Percentiles rank a stretch among this genome's conserved stretches.
Evolutionary conservation across 1,140 invertebrate species (phyloP).

Genomic region (Acyrthosiphon pisum): DNA sequence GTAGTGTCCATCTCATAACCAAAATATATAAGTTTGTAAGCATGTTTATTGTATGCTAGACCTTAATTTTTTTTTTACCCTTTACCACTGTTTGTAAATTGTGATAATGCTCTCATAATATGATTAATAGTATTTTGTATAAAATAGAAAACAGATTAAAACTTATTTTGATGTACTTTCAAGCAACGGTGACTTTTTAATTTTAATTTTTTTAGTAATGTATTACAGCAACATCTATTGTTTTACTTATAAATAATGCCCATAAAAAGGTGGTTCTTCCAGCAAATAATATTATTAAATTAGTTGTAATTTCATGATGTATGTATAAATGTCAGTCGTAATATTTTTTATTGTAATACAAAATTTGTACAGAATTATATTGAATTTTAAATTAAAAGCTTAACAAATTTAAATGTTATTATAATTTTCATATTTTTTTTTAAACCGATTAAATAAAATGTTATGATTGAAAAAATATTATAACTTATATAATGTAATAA

Average conservation of each 20-base stretch:
- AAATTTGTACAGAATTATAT: constrained; percentile 10
- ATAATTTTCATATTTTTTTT: constrained; percentile 12
- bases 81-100: constrained; percentile 46
- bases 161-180: constrained; percentile 26
- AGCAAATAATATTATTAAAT: not conserved
- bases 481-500: not conserved
- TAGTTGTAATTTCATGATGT: not conserved
- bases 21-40: constrained; percentile 36
- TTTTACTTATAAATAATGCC: not conserved
- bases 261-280: constrained; percentile 20
- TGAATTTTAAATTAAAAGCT: constrained; percentile 11
- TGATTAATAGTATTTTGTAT: constrained; percentile 41
- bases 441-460: not conserved
- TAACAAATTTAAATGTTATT: not conserved
- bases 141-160: constrained; percentile 47
- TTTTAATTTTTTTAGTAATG: not conserved
- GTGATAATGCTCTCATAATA: constrained; percentile 46
- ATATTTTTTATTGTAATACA: constrained; percentile 24
- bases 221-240: not conserved
- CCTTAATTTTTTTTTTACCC: constrained; percentile 46
- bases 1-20: constrained; percentile 37
- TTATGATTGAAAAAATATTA: not conserved
- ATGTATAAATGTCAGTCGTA: not conserved
- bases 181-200: constrained; percentile 17
- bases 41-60: constrained; percentile 38